Evolutionary conservation across 2,888 invertebrate genomes (phyloP).

Genomic region (Carabus problematicus): DNA sequence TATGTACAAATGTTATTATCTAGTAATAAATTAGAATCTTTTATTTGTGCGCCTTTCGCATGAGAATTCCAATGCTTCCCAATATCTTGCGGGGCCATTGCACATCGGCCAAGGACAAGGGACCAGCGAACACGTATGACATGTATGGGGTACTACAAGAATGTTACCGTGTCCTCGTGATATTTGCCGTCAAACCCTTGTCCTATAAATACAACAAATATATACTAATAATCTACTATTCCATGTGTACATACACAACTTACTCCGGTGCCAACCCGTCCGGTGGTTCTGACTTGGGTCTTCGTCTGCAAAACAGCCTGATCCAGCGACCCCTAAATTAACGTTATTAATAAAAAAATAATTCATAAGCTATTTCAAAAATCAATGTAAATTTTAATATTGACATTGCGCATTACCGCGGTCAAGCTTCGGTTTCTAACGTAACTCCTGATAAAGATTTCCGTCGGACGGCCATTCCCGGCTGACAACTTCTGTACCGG

Average conservation of each 20-base stretch:
- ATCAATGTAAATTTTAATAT: background rate
- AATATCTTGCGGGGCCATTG: background rate
- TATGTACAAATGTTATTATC: conserved; percentile 10
- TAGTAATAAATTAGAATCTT: conserved; percentile 4
- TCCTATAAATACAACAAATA: conserved; percentile 15
- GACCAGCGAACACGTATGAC: conserved; percentile 15
- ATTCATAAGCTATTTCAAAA: background rate
- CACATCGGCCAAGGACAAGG: conserved; percentile 13
- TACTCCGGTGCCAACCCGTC: conserved; percentile 41
- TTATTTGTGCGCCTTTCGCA: conserved; percentile 14
- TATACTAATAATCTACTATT: background rate
- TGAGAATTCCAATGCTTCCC: conserved; percentile 13
- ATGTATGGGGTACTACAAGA: background rate
- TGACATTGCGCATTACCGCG: conserved; percentile 42
- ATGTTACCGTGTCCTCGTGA: background rate
- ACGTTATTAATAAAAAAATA: background rate
- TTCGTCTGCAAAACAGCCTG: conserved; percentile 37
- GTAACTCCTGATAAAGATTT: conserved; percentile 48
- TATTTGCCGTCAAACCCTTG: conserved; percentile 36
- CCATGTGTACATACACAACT: conserved; percentile 10
- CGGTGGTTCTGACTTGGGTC: conserved; percentile 33
- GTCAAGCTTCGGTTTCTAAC: conserved; percentile 47
- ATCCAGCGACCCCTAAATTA: conserved; percentile 32
- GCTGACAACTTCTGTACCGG: conserved; percentile 58
- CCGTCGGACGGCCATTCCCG: conserved; percentile 44